Evolutionary conservation across 2,797 vertebrate species (phyloP).

Genomic region (Diceros bicornis): DNA sequence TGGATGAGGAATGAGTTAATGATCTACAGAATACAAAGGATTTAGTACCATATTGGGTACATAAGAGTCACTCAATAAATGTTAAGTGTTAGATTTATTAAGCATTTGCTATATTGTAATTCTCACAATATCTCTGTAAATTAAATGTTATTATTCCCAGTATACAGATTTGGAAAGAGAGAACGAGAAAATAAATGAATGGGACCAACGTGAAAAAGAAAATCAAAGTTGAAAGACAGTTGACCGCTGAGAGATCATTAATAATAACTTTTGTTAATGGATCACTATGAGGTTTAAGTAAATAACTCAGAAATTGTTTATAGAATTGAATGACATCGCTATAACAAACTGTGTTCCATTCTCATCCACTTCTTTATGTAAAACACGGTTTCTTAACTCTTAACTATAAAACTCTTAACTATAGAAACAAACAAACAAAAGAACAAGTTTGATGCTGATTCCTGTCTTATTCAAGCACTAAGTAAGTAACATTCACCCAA

Average conservation of each 20-base stretch:
- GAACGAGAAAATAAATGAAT: not conserved
- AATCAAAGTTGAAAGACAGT: not conserved
- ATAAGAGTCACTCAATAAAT: not conserved
- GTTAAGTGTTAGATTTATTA: not conserved
- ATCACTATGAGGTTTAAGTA: not conserved
- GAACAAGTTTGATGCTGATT: not conserved
- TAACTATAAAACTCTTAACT: not conserved
- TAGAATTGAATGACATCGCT: not conserved
- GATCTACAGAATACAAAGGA: not conserved
- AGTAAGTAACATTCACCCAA: not conserved
- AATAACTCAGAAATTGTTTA: not conserved
- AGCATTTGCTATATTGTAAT: not conserved
- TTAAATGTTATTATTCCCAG: not conserved
- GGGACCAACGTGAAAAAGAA: not conserved
- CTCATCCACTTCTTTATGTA: not conserved
- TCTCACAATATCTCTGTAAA: not conserved
- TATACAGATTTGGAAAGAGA: not conserved
- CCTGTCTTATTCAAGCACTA: not conserved
- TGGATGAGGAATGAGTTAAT: not conserved
- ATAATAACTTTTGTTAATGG: not conserved
- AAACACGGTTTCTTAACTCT: not conserved
- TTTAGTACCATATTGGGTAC: not conserved
- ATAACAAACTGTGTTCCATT: not conserved
- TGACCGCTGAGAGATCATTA: not conserved
- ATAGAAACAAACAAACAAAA: not conserved